These are phyloP conservation scores for Ormia ochracea DNA, from an alignment of 2,888 invertebrate species.

Conservation along the genomic window DNA sequence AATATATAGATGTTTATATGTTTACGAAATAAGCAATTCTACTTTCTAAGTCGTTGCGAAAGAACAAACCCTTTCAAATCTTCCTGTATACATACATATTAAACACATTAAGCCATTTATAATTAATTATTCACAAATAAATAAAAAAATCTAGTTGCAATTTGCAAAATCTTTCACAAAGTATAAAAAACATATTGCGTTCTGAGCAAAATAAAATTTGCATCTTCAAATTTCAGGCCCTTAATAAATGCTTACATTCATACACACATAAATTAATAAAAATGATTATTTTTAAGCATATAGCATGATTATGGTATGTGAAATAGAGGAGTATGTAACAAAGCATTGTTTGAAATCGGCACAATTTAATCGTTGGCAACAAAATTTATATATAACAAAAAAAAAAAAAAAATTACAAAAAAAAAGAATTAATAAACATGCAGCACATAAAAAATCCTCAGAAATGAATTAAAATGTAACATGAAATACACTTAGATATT, in stretches of 20 bases:
- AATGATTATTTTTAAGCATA: neutral
- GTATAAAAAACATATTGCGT: neutral
- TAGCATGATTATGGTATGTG: constrained; percentile 8
- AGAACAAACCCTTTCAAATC: too few species aligned
- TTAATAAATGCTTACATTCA: neutral
- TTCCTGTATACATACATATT: too few species aligned
- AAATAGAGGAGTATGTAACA: constrained; percentile 4
- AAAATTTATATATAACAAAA: constrained; percentile 18
- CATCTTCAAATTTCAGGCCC: constrained; percentile 4
- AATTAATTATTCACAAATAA: too few species aligned
- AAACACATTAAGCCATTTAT: too few species aligned
- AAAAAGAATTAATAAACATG: too few species aligned
- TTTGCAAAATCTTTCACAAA: neutral
- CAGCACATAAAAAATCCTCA: constrained; percentile 20
- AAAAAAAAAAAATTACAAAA: neutral
- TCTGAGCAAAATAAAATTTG: neutral
- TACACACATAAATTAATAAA: neutral
- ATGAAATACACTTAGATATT: neutral
- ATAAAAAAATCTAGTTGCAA: too few species aligned
- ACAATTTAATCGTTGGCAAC: constrained; percentile 34
- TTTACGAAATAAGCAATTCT: too few species aligned
- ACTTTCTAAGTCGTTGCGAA: too few species aligned
- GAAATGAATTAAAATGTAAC: constrained; percentile 31
- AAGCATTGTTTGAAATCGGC: constrained; percentile 26
- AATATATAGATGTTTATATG: too few species aligned